A percentile compares a stretch with the other conserved stretches of the same genome.
These are phyloP conservation scores for Chaetogeoica ovagalla DNA, from an alignment of 2,888 invertebrate genomes.

Conservation along the genomic window DNA sequence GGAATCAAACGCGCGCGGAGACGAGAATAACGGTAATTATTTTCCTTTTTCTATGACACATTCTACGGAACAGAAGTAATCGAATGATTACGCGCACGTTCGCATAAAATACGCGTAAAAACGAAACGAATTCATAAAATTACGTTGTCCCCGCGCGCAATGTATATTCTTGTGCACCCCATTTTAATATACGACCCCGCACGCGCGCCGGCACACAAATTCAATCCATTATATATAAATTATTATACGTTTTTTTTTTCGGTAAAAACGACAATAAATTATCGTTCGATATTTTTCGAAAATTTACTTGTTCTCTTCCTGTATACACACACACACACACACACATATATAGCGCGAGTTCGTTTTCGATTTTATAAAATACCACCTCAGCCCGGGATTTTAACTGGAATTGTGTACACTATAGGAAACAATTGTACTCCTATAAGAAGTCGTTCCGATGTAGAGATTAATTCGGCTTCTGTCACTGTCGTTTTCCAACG, in stretches of 20 bases:
- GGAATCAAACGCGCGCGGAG: too few relatives aligned
- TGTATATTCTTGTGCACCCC: slow-evolving; percentile 24
- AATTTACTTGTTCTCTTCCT: not conserved
- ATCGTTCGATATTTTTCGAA: slow-evolving; percentile 18
- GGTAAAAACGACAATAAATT: slow-evolving; percentile 12
- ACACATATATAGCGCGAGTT: too few relatives aligned
- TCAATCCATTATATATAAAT: not conserved
- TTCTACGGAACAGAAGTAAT: slow-evolving; percentile 2
- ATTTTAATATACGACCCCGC: slow-evolving; percentile 25
- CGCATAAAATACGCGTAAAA: not conserved
- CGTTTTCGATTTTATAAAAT: too few relatives aligned
- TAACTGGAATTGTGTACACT: too few relatives aligned
- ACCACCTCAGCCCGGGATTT: too few relatives aligned
- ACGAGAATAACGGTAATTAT: too few relatives aligned
- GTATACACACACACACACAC: too few relatives aligned
- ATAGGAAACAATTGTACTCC: too few relatives aligned
- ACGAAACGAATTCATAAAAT: slow-evolving; percentile 27
- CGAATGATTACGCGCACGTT: not conserved
- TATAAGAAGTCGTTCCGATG: too few relatives aligned
- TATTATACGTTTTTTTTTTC: slow-evolving; percentile 15
- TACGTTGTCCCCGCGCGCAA: not conserved
- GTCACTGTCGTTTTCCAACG: too few relatives aligned
- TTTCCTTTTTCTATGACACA: not conserved
- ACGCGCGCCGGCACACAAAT: not conserved
- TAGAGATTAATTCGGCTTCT: too few relatives aligned